Percentiles rank a stretch among this genome's conserved stretches.
Evolutionary conservation across 2,113 vertebrate genomes (phyloP).

Genomic region (Serilophus lunatus): DNA sequence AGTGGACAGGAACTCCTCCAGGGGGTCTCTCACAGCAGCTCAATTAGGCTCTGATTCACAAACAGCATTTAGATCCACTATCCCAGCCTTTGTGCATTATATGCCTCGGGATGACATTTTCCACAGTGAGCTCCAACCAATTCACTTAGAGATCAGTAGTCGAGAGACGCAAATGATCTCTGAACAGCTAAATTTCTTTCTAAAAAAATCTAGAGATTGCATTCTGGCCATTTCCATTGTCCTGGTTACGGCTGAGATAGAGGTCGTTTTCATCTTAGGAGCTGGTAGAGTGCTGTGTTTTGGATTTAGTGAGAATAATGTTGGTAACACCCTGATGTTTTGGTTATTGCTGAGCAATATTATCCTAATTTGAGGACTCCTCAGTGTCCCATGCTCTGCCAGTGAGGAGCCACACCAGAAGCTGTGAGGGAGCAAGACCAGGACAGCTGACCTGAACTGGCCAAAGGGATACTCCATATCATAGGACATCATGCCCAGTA

Average conservation of each 20-base stretch:
- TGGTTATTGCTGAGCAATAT: background rate
- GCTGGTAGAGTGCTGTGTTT: background rate
- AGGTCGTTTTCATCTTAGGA: background rate
- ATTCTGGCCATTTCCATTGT: background rate
- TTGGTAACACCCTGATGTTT: background rate
- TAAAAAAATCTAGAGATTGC: background rate
- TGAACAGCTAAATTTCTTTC: background rate
- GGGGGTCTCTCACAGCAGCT: background rate
- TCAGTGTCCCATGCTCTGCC: background rate
- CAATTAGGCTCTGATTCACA: background rate
- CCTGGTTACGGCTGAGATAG: background rate
- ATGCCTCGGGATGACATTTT: background rate
- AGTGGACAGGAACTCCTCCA: background rate
- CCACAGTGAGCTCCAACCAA: background rate
- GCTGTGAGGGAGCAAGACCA: background rate
- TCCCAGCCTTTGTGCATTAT: background rate
- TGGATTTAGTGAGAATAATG: background rate
- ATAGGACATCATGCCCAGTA: background rate
- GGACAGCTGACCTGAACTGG: background rate
- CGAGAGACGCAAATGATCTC: background rate
- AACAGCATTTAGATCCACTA: background rate
- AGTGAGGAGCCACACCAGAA: background rate
- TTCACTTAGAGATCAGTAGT: background rate
- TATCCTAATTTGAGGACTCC: background rate
- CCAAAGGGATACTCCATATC: background rate